Base-by-base conservation (phyloP, 2,797 vertebrate species). In the Octomys mimax region DNA sequence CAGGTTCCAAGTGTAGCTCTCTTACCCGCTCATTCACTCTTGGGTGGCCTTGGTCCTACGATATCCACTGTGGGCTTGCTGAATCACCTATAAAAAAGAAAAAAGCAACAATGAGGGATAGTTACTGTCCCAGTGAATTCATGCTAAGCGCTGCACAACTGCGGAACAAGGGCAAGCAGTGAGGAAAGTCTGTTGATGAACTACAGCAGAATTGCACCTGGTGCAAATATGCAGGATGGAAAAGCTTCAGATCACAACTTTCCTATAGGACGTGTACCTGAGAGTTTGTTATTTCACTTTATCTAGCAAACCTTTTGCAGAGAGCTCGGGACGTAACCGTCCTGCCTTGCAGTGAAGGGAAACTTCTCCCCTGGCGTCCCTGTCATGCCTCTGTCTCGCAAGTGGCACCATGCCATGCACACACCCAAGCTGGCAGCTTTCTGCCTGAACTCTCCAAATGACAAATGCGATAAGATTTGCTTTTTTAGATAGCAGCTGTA, bases 401-500 rank as follows among this genome's bases (percentile, higher is more conserved):
- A 92, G 91, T 94, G 93, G 88, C 91, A 95, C 14, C 21, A 16
- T 70, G 95, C 92, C 94, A 95, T 46, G 6, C 79, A 96, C 70
- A 59, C 79, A 84, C 75, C 95, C 93, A 94, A 93, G 92, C 24
- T 94, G 96, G 88, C 85, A 93, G 88, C 96, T 98, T 97, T 90
- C 70, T 97, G 28, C 79, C 98, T 96, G 93, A 96, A 97, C 95
- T 89, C 77, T 95, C 89, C 95, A 96, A 94, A 33, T 33, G 91
- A 96, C 59, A 95, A 92, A 96, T 96, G 95, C 73, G 52, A 64
- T 96, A 96, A 89, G 81, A 96, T 95, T 96, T 83, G 93, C 46
- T 71, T 95, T 98, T 97, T 96, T 86, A 95, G 87, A 79, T 91
- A 93, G 97, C 90, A 97, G 7, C 97, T 97, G 77, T 71, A 84